Base-by-base conservation (phyloP, 2,888 invertebrate genomes). In the Leptopilina drosophilae region DNA sequence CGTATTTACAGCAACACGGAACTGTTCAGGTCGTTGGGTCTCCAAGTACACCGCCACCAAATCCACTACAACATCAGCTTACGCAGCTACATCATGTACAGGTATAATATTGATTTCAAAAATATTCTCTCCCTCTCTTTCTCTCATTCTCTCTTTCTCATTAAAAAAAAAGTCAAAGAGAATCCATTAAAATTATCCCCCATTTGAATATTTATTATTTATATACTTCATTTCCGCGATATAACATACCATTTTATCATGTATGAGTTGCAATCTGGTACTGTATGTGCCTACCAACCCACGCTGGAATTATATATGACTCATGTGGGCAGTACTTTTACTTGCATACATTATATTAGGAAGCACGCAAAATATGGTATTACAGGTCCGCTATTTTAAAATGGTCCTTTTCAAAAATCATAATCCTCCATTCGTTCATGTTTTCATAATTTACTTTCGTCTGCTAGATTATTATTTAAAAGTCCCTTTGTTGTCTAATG, bases 1-100 rank as follows among this genome's bases (percentile, higher is more conserved):
- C 95, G 59, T 95, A 95, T 90, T 93, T 95, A 84, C 95, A 95
- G 82, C 84, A 91, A 81, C 91, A 91, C 79, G 89, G 90, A 78
- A 90, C 90, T 81, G 89, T 90, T 84, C 90, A 90, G 85, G 90
- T 90, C 82, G 90, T 89, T 88, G 90, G 87, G 83, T 91, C 91
- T 80, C 91, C 91, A 79, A 90, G 88, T 84, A 90, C 91, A 79
- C 90, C 90, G 77, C 90, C 91, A 81, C 91, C 91, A 67, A 90
- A 91, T 87, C 91, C 90, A 79, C 89, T 90, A 79, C 90, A 91
- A 80, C 91, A 89, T 86, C 93, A 94, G 87, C 91, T 94, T 88
- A 93, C 93, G 87, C 94, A 94, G 78, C 90, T 94, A 87, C 94
- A 94, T 89, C 94, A 91, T 89, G 90, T 90, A 87, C 91, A 92